A percentile compares a stretch with the other conserved stretches of the same genome.
Conservation (phyloP, 2,113 vertebrate genomes). For the Gasterosteus nipponicus region DNA sequence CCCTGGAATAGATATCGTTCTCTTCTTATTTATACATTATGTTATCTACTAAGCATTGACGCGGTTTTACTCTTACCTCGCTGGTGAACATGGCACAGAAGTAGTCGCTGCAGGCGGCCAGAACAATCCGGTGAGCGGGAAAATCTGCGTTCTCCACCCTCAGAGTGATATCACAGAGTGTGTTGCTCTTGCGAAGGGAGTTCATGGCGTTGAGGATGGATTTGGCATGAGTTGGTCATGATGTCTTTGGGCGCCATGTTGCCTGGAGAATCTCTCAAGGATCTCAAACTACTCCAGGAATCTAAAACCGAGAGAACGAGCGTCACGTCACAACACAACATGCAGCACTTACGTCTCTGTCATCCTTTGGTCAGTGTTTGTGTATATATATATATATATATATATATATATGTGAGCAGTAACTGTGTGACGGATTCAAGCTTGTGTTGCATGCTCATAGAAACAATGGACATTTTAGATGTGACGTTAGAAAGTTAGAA, state of each 20-base stretch:
- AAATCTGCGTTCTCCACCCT: slow-evolving; percentile 95
- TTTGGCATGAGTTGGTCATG: slow-evolving; percentile 99
- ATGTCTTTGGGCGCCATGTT: slow-evolving; percentile 98
- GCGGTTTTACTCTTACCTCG: slow-evolving; percentile 83
- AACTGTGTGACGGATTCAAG: background rate
- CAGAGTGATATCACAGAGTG: slow-evolving; percentile 96
- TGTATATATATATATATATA: background rate
- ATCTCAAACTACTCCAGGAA: slow-evolving; percentile 63
- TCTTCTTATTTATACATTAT: background rate
- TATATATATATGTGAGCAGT: background rate
- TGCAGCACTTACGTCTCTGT: background rate
- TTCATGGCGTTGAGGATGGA: slow-evolving; percentile 99
- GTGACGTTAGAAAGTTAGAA: background rate
- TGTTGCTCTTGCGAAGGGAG: slow-evolving; percentile 95
- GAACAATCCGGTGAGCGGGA: slow-evolving; percentile 94
- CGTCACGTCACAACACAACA: background rate
- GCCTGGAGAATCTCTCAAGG: slow-evolving; percentile 55
- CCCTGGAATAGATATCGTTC: background rate
- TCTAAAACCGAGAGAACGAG: slow-evolving; percentile 31
- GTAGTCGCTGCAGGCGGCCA: slow-evolving; percentile 98
- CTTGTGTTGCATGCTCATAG: background rate
- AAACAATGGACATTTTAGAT: background rate
- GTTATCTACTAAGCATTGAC: background rate
- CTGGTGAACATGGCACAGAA: slow-evolving; percentile 99
- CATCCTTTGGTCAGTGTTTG: background rate